Evolutionary conservation across 2,113 vertebrate genomes (phyloP), one percentile per base, ranked within the genome.

Genomic region (Bombycilla garrulus): DNA sequence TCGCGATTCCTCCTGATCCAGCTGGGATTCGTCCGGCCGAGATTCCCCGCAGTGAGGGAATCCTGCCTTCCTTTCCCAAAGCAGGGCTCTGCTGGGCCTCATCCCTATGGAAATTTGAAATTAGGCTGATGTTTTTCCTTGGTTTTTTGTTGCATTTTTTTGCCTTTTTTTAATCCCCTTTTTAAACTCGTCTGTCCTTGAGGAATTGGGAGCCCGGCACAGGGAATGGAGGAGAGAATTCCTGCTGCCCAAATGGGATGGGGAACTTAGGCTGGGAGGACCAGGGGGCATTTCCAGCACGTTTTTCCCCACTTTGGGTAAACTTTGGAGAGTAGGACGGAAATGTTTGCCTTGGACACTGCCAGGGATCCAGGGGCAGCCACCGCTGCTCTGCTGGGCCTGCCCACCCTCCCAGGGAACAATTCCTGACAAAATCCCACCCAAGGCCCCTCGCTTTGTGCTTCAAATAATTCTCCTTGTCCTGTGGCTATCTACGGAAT

Each of bases 351-450:
- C 8, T 62, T 72, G 57, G 57, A 0, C 33, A 45, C 17, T 45
- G 0, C 33, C 67, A 72, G 45, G 80, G 56, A 61, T 71, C 33
- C 77, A 66, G 81, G 25, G 26, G 21, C 67, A 72, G 47, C 57
- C 67, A 36, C 67, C 53, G 56, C 38, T 66, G 0, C 40, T 54
- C 40, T 40, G 76, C 67, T 72, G 48, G 33, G 67, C 22, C 56
- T 64, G 0, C 25, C 38, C 57, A 47, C n/a, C n/a, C 48, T 73
- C 4, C 3, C n/a, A 28, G 35, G 23, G 18, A n/a, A 0, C 0
- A 40, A 48, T 74, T 40, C 24, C 50, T 40, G 4, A 40, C 57
- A n/a, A 28, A 21, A 47, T 65, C 29, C 58, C 50, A n/a, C 10
- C 29, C 6, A n/a, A 28, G 28, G 12, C 40, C 9, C 5, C 14